These are phyloP conservation scores for Rhinophrynus dorsalis DNA, from an alignment of 2,797 vertebrate genomes.

Conservation along the genomic window DNA sequence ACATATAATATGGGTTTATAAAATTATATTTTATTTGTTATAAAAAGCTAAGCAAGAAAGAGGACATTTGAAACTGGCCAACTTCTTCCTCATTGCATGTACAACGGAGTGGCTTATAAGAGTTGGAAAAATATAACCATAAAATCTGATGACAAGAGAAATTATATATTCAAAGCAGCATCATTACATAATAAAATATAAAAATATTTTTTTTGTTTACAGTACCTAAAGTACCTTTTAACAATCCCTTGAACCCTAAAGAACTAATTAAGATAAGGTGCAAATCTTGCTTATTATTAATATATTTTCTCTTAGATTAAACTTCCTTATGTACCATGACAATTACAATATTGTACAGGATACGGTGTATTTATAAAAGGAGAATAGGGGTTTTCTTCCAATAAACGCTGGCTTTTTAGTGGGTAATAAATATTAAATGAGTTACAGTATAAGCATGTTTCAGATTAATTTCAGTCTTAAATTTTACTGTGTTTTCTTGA, in stretches of 20 bases:
- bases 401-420: not conserved
- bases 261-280: conserved; percentile 27
- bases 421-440: not conserved
- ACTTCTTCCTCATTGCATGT: conserved; percentile 3
- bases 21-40: conserved; percentile 4
- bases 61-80: conserved; percentile 24
- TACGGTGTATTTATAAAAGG: not conserved
- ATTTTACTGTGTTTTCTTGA: conserved; percentile 17
- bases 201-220: conserved; percentile 6
- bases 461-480: no score
- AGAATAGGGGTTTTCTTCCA: not conserved
- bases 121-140: conserved; percentile 5
- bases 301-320: conserved; percentile 6
- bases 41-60: not conserved
- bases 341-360: not conserved
- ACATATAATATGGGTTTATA: conserved; percentile 17
- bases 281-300: conserved; percentile 11
- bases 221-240: conserved; percentile 16
- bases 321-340: conserved; percentile 9
- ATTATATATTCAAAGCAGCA: conserved; percentile 39
- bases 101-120: conserved; percentile 40
- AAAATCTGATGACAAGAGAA: not conserved
- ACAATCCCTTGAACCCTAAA: not conserved
- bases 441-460: not conserved
- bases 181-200: conserved; percentile 21